phyloP scores from a whole-genome alignment of 1,140 invertebrate species.

The Drosophila varians region DNA sequence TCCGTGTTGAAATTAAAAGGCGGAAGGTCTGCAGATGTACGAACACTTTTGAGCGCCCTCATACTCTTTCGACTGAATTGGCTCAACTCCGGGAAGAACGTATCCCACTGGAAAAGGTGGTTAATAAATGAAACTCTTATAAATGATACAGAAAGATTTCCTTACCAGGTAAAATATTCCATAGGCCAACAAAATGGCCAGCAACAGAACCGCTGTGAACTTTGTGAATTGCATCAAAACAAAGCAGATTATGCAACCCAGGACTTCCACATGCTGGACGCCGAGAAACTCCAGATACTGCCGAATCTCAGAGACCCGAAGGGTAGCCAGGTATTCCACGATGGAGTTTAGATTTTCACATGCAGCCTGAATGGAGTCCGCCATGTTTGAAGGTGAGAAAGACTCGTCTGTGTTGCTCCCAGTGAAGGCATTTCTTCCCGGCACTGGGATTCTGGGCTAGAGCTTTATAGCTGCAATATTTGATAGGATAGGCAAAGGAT shows the following conservation, averaged over 20 bases:
- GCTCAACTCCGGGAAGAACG: slow-evolving; percentile 31
- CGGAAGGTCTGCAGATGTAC: slow-evolving; percentile 15
- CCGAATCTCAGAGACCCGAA: slow-evolving; percentile 45
- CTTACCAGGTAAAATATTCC: slow-evolving; percentile 65
- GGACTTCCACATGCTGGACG: slow-evolving; percentile 43
- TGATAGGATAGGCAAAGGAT: slow-evolving; percentile 6
- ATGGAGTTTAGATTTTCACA: slow-evolving; percentile 4
- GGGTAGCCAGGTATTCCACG: slow-evolving; percentile 20
- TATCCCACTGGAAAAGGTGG: slow-evolving; percentile 21
- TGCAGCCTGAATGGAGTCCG: background rate
- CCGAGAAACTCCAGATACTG: slow-evolving; percentile 52
- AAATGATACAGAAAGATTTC: background rate
- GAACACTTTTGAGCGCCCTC: slow-evolving; percentile 2
- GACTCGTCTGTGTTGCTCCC: background rate
- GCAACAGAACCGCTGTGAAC: slow-evolving; percentile 45
- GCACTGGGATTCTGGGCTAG: background rate
- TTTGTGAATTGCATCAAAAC: slow-evolving; percentile 62
- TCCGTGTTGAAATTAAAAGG: slow-evolving; percentile 8
- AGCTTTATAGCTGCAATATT: background rate
- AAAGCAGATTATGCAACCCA: slow-evolving; percentile 43
- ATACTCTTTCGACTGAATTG: slow-evolving; percentile 2
- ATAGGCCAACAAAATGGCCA: slow-evolving; percentile 49
- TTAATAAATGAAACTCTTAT: background rate
- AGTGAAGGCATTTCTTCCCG: slow-evolving; percentile 21
- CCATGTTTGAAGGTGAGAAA: slow-evolving; percentile 45